A percentile compares a stretch with the other conserved stretches of the same genome.
Conservation (phyloP, 2,888 invertebrate genomes). For the Drosophila histrio region DNA sequence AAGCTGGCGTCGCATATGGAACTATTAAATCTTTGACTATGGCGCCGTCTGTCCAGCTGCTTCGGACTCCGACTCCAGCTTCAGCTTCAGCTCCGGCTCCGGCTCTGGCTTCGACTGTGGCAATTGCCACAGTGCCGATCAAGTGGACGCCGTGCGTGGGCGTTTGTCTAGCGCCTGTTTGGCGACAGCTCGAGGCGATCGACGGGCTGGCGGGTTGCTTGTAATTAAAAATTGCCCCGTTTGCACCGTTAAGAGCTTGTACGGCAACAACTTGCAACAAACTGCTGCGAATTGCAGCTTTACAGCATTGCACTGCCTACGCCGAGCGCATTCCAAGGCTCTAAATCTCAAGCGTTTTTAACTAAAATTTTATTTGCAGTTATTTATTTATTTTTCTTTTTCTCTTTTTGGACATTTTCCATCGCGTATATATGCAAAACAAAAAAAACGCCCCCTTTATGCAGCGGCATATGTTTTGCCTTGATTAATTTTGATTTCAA, state of each 20-base stretch:
- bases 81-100: not conserved
- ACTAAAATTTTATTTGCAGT: conserved; percentile 12
- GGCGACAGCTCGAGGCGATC: conserved; percentile 65
- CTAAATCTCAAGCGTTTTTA: conserved; percentile 43
- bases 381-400: not conserved
- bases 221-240: conserved; percentile 64
- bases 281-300: conserved; percentile 21
- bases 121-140: conserved; percentile 39
- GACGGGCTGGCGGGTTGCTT: conserved; percentile 39
- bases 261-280: conserved; percentile 23
- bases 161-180: conserved; percentile 71
- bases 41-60: conserved; percentile 5
- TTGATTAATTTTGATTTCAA: conserved; percentile 78
- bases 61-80: not conserved
- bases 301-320: conserved; percentile 61
- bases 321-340: conserved; percentile 62
- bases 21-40: conserved; percentile 53
- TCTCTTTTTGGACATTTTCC: conserved; percentile 5
- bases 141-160: conserved; percentile 71
- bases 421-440: conserved; percentile 44
- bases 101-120: conserved; percentile 49
- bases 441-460: conserved; percentile 48
- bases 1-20: conserved; percentile 16
- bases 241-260: conserved; percentile 39
- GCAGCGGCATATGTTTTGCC: conserved; percentile 26